phyloP scores from a whole-genome alignment of 2,888 invertebrate species.

The Cephus runcator region DNA sequence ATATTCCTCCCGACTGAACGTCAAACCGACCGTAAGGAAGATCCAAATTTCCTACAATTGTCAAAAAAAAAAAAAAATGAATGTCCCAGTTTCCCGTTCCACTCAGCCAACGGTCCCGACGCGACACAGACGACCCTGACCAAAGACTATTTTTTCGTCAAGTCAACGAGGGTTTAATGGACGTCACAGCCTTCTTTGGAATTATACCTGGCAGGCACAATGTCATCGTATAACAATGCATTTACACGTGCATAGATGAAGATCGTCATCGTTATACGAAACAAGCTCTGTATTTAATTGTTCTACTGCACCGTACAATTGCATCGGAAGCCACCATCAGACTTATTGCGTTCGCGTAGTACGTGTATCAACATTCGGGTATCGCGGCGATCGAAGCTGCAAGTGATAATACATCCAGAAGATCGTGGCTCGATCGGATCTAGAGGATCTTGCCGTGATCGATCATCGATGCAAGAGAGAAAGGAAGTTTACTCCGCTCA shows the following conservation, averaged over 20 bases:
- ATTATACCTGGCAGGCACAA: slow-evolving; percentile 8
- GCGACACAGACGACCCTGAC: slow-evolving; percentile 56
- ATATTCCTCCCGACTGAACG: neutral
- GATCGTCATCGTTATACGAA: slow-evolving; percentile 43
- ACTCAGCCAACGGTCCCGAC: slow-evolving; percentile 62
- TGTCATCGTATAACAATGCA: slow-evolving; percentile 4
- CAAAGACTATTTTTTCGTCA: slow-evolving; percentile 36
- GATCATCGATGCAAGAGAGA: neutral
- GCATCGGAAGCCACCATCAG: neutral
- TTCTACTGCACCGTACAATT: slow-evolving; percentile 39
- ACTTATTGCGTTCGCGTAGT: neutral
- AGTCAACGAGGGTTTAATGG: slow-evolving; percentile 35
- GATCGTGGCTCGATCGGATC: neutral
- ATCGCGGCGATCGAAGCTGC: neutral
- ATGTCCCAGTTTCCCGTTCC: slow-evolving; percentile 38
- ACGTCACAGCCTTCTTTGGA: slow-evolving; percentile 31
- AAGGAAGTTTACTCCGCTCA: neutral
- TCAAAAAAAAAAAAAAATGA: neutral
- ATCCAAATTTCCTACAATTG: neutral
- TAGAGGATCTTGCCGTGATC: neutral
- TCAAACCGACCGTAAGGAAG: neutral
- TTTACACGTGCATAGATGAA: slow-evolving; percentile 30
- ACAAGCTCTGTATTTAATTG: slow-evolving; percentile 5
- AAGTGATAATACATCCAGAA: neutral
- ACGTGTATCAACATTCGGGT: neutral